Evolutionary conservation across 2,888 invertebrate species (phyloP).

Genomic region (Coenonympha arcania): DNA sequence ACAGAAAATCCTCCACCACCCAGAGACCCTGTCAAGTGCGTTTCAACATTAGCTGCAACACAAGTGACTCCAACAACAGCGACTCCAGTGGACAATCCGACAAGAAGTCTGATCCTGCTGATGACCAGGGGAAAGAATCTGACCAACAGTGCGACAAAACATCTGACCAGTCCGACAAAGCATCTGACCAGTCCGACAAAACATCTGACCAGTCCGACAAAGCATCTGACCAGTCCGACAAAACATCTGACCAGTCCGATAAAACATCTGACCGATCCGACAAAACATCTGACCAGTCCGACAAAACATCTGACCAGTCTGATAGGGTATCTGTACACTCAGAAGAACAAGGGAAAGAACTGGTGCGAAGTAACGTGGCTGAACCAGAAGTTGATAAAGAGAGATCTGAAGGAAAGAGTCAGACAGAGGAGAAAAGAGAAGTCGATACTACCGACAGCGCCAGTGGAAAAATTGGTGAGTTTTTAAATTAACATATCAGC

Average conservation of each 20-base stretch:
- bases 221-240: too few species aligned
- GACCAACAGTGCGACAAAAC: too few species aligned
- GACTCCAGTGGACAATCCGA: conserved; percentile 46
- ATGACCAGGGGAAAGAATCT: conserved; percentile 23
- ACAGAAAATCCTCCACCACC: conserved; percentile 45
- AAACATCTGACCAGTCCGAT: too few species aligned
- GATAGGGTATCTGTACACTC: conserved; percentile 30
- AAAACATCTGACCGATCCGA: too few species aligned
- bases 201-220: too few species aligned
- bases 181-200: too few species aligned
- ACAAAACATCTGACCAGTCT: too few species aligned
- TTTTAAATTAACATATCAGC: too few species aligned
- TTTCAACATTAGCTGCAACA: conserved; percentile 42
- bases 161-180: too few species aligned
- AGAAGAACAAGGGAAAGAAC: conserved; percentile 25
- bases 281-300: too few species aligned
- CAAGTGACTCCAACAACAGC: conserved; percentile 52
- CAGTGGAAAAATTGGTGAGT: conserved; percentile 18
- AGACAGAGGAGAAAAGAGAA: not conserved
- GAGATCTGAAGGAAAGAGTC: not conserved
- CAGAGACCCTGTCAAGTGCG: conserved; percentile 44
- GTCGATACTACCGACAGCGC: conserved; percentile 5
- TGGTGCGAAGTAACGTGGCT: not conserved
- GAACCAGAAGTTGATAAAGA: not conserved
- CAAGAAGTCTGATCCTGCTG: conserved; percentile 27